These are phyloP conservation scores for Agelastica alni DNA, from an alignment of 2,888 invertebrate genomes.

Conservation along the genomic window DNA sequence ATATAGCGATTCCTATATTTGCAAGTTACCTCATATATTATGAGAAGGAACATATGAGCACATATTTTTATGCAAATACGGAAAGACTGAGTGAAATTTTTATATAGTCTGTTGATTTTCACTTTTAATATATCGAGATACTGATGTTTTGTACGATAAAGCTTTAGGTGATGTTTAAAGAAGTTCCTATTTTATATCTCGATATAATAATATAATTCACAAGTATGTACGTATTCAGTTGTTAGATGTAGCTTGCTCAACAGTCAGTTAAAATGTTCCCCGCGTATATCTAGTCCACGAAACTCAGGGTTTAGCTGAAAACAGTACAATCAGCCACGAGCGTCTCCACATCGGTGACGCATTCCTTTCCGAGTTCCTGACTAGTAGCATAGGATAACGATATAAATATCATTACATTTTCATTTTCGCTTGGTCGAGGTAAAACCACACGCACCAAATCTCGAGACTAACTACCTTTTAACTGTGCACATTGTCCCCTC, in stretches of 20 bases:
- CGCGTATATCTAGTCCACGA: conserved; percentile 55
- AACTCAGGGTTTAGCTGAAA: conserved; percentile 58
- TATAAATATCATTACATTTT: conserved; percentile 27
- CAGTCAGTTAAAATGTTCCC: conserved; percentile 53
- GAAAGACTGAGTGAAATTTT: conserved; percentile 61
- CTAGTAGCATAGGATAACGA: conserved; percentile 48
- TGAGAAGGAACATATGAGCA: conserved; percentile 56
- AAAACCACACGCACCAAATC: no score
- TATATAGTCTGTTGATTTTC: conserved; percentile 60
- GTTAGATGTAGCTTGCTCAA: conserved; percentile 59
- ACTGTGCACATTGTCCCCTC: no score
- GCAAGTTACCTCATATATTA: conserved; percentile 56
- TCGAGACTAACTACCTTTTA: no score
- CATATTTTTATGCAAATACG: conserved; percentile 61
- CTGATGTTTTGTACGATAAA: conserved; percentile 58
- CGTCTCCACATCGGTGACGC: conserved; percentile 41
- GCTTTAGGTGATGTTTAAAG: conserved; percentile 60
- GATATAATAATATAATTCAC: conserved; percentile 56
- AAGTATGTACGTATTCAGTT: conserved; percentile 56
- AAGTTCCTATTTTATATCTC: conserved; percentile 60
- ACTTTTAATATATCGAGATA: conserved; percentile 57
- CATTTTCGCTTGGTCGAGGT: conserved; percentile 19
- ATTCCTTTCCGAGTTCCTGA: conserved; percentile 58
- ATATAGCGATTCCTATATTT: conserved; percentile 53
- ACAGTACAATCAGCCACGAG: conserved; percentile 55